Evolutionary conservation across 1,140 invertebrate species (phyloP), one percentile per base, ranked within the genome.

Genomic region (Heterodera schachtii): DNA sequence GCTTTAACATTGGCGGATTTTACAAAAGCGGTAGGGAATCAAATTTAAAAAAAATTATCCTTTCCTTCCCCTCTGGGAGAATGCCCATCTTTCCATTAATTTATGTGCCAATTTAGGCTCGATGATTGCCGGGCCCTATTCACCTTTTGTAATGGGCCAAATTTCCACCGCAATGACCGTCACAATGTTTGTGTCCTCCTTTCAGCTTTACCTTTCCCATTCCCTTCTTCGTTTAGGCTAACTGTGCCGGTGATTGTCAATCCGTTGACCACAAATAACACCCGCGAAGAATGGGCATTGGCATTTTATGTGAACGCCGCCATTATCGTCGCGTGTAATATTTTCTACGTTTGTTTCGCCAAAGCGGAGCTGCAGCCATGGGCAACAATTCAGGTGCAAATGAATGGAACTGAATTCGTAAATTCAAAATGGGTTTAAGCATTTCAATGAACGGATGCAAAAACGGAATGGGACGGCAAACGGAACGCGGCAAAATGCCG

Each of bases 1-100:
- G 82, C 78, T 83, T 83, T 43, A 83, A 83, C 67, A 71, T 69
- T 76, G 82, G 82, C n/a, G 82, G 82, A 6, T 83, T 83, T 46
- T 83, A 83, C 73, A 83, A 83, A 73, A 78, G 57, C 75, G 82
- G 81, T 82, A 41, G 73, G 60, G 46, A 73, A 57, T 19, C 5
- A 49, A 73, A 47, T 19, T 19, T 0, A 0, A 19, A 11, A 16
- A 47, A 73, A 19, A 19, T 19, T 47, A 16, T 73, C 19, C 11
- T 52, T 47, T 4, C 52, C 71, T 19, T 52, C 6, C 49, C 49
- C 49, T 8, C 49, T 6, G 49, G 49, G 11, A 21, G 57, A 74
- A 74, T 75, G 43, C 13, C 31, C 2, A 74, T 7, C 21, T 81
- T 74, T 31, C 31, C 6, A 52, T 11, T 11, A 52, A 52, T 52